Evolutionary conservation across 2,113 vertebrate species (phyloP).

Genomic region (Passer domesticus): DNA sequence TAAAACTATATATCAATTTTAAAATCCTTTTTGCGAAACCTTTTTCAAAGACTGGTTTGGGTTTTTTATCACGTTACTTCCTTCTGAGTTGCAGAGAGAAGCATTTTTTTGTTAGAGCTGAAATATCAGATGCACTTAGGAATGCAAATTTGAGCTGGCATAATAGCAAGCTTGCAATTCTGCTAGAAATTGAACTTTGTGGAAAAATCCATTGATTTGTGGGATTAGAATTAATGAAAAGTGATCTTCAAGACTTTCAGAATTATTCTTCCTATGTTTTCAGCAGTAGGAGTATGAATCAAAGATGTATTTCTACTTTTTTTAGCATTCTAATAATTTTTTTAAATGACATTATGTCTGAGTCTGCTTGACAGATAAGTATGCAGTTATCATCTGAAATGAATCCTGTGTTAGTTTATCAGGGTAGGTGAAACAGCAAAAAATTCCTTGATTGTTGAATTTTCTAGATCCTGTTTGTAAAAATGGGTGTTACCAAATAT

Average conservation of each 20-base stretch:
- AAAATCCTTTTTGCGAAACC: not conserved
- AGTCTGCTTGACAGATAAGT: not conserved
- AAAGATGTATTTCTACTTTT: not conserved
- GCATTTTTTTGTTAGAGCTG: not conserved
- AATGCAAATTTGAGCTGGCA: not conserved
- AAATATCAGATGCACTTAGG: not conserved
- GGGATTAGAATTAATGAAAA: not conserved
- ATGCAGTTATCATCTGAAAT: not conserved
- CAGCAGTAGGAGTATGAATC: not conserved
- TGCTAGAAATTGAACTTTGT: not conserved
- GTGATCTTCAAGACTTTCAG: not conserved
- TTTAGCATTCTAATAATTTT: not conserved
- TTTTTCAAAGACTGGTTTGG: not conserved
- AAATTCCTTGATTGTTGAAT: not conserved
- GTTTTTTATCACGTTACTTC: not conserved
- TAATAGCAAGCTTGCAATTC: not conserved
- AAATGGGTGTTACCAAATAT: not conserved
- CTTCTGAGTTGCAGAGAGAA: not conserved
- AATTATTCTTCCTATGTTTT: not conserved
- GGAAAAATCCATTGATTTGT: not conserved
- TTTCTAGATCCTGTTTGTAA: not conserved
- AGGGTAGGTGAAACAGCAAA: not conserved
- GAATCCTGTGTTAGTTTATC: not conserved
- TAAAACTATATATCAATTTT: not conserved
- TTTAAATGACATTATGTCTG: not conserved